Base-by-base conservation (phyloP, 1,140 invertebrate species). In the Alviniconcha marisindica region DNA sequence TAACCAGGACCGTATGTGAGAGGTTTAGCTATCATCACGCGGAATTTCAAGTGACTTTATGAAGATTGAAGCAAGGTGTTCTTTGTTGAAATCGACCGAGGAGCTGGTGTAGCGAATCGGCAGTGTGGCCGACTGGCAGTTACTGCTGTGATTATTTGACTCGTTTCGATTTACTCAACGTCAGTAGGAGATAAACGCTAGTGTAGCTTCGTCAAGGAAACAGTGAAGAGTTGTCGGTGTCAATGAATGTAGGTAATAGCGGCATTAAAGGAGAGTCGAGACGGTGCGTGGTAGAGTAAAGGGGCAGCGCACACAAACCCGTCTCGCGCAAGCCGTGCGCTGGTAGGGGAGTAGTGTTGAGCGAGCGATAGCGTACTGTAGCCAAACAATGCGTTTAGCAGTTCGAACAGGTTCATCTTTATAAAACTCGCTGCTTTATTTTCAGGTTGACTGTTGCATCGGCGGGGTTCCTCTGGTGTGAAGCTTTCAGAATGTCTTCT, bases 361-460 rank as follows among this genome's bases (percentile, higher is more conserved):
- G 73, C 73, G 3, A 44, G 42, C 40, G 73, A 66, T 33, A 66
- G 63, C 74, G 51, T 24, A 56, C 51, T 21, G 24, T 76, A 69
- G 36, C 60, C 78, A 80, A 80, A 80, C 78, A 80, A 80, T 80
- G 78, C 54, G 77, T 60, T 76, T 40, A 78, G 54, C 24, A 36
- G 78, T 80, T 80, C 56, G 78, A 80, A 80, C 51, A 80, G 78
- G 78, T 80, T 80, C 77, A 80, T 69, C 78, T 56, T 66, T 80
- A 40, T 24, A 56, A 78, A 78, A 69, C 15, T 66, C 78, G 60
- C 60, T 44, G 78, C 51, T 80, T 80, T 80, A 40, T 44, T 80
- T 80, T 31, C 78, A 80, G 78, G 78, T 44, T 80, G 73, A 44
- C 42, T 40, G 36, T 21, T n/a, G 28, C 15, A 63, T 36, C 78